Evolutionary conservation across 2,888 invertebrate genomes (phyloP), one percentile per base, ranked within the genome.

Genomic region (Noctua janthe): DNA sequence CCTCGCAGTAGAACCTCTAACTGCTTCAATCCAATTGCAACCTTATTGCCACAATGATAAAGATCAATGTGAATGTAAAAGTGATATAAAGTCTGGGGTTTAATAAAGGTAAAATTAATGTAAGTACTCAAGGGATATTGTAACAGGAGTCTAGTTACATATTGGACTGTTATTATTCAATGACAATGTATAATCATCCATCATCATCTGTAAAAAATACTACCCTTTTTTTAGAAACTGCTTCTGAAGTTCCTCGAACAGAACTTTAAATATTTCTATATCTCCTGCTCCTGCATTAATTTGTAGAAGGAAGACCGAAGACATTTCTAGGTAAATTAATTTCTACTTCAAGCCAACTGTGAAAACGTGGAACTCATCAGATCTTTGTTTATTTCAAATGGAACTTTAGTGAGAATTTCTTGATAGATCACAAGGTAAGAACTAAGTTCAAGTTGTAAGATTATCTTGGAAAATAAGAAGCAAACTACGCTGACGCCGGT

Each of bases 31-130:
- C n/a, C 3, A 56, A n/a, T n/a, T 23, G n/a, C 56, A n/a, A 56
- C 11, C n/a, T 10, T 11, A n/a, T n/a, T n/a, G 56, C n/a, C n/a
- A 56, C 11, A 1, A 4, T 0, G 0, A 4, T 56, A n/a, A 3
- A 56, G 10, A 56, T n/a, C 56, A 56, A 0, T 56, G n/a, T 23
- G 3, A n/a, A 2, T 56, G n/a, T 56, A 56, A 23, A 3, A 56
- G 59, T n/a, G 4, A n/a, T n/a, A 4, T 0, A n/a, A n/a, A n/a
- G 1, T 13, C n/a, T 11, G 56, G 56, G 4, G 11, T 56, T 23
- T 23, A n/a, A 59, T n/a, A n/a, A n/a, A 6, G 11, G 4, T n/a
- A 59, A 59, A 59, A 11, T 1, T 3, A 56, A 10, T 23, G 56
- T 23, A 11, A 11, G n/a, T n/a, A 59, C 11, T 59, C n/a, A 1